A percentile compares a stretch with the other conserved stretches of the same genome.
Evolutionary conservation across 2,888 invertebrate species (phyloP).

Genomic region (Chelonus formosanus): DNA sequence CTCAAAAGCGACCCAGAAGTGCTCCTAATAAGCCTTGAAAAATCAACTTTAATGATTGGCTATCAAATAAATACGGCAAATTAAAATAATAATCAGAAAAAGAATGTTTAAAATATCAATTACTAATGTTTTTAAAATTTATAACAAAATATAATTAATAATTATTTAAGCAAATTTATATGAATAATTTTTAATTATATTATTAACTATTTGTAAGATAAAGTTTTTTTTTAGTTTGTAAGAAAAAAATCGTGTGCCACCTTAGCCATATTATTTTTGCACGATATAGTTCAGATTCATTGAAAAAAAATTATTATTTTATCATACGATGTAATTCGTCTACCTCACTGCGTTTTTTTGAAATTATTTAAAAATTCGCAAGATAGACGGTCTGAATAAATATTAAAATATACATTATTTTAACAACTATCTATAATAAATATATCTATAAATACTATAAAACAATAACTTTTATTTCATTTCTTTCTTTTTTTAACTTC

Average conservation of each 20-base stretch:
- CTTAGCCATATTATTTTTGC: conserved; percentile 29
- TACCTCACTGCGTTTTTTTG: conserved; percentile 49
- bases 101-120: too few species aligned
- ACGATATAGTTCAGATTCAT: not conserved
- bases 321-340: conserved; percentile 31
- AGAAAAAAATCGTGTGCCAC: conserved; percentile 24
- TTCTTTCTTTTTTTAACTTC: too few species aligned
- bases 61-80: too few species aligned
- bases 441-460: too few species aligned
- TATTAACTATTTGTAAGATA: conserved; percentile 6
- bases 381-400: conserved; percentile 40
- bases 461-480: too few species aligned
- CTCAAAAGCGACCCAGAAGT: conserved; percentile 68
- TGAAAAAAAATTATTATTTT: too few species aligned
- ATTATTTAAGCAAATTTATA: not conserved
- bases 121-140: too few species aligned
- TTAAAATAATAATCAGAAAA: too few species aligned
- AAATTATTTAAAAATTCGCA: conserved; percentile 50
- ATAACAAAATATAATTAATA: too few species aligned
- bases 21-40: conserved; percentile 71
- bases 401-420: not conserved
- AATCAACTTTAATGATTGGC: too few species aligned
- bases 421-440: too few species aligned
- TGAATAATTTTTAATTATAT: conserved; percentile 1
- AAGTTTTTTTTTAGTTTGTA: conserved; percentile 2